Evolutionary conservation across 1,140 invertebrate genomes (phyloP).

Genomic region (Cydia strobilella): DNA sequence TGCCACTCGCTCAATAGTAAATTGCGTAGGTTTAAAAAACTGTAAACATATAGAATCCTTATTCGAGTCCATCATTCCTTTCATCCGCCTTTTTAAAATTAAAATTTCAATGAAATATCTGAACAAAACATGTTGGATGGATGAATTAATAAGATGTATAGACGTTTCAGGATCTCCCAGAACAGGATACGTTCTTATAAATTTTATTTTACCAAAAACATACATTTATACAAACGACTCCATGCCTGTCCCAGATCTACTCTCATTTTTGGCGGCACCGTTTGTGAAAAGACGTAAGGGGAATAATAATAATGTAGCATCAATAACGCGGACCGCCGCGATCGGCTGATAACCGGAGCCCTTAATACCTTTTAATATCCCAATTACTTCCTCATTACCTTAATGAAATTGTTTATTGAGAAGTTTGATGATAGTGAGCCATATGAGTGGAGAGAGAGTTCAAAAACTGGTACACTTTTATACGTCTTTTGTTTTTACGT

Average conservation of each 20-base stretch:
- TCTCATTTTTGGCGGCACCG: constrained; percentile 59
- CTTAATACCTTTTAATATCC: background rate
- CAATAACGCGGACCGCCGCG: constrained; percentile 44
- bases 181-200: too few relatives aligned
- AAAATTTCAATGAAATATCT: too few relatives aligned
- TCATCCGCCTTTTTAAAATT: too few relatives aligned
- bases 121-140: too few relatives aligned
- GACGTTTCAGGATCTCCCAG: too few relatives aligned
- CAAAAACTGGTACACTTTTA: constrained; percentile 31
- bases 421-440: background rate
- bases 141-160: too few relatives aligned
- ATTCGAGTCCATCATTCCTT: too few relatives aligned
- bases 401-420: background rate
- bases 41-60: too few relatives aligned
- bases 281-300: constrained; percentile 59
- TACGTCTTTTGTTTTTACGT: background rate
- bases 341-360: constrained; percentile 28
- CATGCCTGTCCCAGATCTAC: background rate
- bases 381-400: constrained; percentile 15
- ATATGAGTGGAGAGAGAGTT: constrained; percentile 34
- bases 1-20: too few relatives aligned
- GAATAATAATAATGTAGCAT: constrained; percentile 59
- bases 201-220: background rate
- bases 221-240: background rate
- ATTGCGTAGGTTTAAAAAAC: too few relatives aligned